A percentile compares a stretch with the other conserved stretches of the same genome.
These are phyloP conservation scores for Poeciliopsis occidentalis DNA, from an alignment of 2,113 vertebrate genomes.

Conservation along the genomic window DNA sequence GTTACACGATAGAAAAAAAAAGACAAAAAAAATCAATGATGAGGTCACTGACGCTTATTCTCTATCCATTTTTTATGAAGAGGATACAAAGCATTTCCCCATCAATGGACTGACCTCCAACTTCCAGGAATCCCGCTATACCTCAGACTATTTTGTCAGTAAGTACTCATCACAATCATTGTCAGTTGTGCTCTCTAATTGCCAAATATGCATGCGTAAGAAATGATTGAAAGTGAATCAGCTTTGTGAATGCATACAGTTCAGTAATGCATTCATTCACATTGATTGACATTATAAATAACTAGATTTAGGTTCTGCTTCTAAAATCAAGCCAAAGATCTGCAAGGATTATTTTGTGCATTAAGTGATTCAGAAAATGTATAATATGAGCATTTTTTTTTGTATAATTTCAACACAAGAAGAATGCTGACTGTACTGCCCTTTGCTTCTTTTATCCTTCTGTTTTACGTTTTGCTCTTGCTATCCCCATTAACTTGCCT, in stretches of 20 bases:
- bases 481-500: slow-evolving; percentile 30
- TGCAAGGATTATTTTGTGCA: not conserved
- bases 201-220: not conserved
- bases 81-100: slow-evolving; percentile 92
- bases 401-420: slow-evolving; percentile 21
- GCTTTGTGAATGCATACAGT: not conserved
- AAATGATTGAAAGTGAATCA: slow-evolving; percentile 17
- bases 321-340: slow-evolving; percentile 2
- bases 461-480: not conserved
- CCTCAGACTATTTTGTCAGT: slow-evolving; percentile 99
- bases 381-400: not conserved
- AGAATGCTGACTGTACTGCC: slow-evolving; percentile 21
- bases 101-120: slow-evolving; percentile 87
- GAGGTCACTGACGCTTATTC: slow-evolving; percentile 69
- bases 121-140: slow-evolving; percentile 94
- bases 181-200: slow-evolving; percentile 19
- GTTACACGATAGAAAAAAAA: slow-evolving; percentile 74
- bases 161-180: slow-evolving; percentile 79
- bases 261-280: not conserved
- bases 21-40: slow-evolving; percentile 74
- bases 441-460: slow-evolving; percentile 15
- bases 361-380: slow-evolving; percentile 2
- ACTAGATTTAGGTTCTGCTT: not conserved
- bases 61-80: slow-evolving; percentile 83
- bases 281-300: not conserved